phyloP scores from a whole-genome alignment of 2,888 invertebrate species.

The Diarsia rubi region DNA sequence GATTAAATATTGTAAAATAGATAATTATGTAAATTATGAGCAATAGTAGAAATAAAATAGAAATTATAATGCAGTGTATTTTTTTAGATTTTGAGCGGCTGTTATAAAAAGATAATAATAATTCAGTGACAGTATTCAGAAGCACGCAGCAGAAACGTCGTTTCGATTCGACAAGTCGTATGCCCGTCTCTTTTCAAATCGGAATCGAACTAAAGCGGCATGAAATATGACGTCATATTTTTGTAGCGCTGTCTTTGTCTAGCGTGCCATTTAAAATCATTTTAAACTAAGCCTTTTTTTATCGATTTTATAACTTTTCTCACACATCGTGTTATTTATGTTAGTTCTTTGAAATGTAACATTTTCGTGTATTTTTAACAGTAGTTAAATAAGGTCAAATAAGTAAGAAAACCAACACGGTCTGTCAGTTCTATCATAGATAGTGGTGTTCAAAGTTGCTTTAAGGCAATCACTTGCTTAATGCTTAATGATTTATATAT shows the following conservation, averaged over 20 bases:
- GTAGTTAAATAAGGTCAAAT: no score
- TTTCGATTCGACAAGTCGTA: not conserved
- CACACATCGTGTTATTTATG: no score
- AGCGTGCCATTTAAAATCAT: no score
- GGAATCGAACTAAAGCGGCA: not conserved
- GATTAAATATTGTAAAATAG: slow-evolving; percentile 3
- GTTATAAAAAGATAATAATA: not conserved
- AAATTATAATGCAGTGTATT: not conserved
- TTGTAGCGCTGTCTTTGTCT: no score
- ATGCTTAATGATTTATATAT: no score
- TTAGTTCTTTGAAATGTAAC: no score
- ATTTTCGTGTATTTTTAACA: no score
- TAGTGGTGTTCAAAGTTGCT: no score
- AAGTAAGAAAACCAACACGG: not conserved
- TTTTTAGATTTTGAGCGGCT: not conserved
- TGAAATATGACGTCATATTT: no score
- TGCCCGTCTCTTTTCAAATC: not conserved
- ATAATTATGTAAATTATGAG: slow-evolving; percentile 8
- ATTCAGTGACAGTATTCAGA: not conserved
- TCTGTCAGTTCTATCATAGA: not conserved
- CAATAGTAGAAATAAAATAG: slow-evolving; percentile 17
- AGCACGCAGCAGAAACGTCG: not conserved
- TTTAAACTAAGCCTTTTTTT: no score
- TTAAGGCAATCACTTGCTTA: no score
- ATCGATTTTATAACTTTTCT: no score